These are phyloP conservation scores for Drosophila nigromelanica DNA, from an alignment of 1,140 invertebrate genomes.

Conservation along the genomic window DNA sequence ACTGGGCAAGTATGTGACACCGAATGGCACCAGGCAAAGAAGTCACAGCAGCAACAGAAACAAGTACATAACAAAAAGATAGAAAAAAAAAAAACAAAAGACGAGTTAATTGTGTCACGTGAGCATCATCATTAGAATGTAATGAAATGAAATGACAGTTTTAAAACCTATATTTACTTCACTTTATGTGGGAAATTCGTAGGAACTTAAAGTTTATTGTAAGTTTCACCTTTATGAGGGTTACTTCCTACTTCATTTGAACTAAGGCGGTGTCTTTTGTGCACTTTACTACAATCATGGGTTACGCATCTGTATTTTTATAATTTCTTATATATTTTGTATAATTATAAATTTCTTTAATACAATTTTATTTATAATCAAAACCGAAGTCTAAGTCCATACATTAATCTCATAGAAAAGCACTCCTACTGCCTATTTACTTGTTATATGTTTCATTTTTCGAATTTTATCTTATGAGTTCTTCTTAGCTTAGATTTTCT, in stretches of 20 bases:
- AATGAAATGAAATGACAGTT: slow-evolving; percentile 10
- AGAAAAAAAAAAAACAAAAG: too few species aligned
- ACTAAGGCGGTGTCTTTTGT: neutral
- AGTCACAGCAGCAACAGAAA: slow-evolving; percentile 1
- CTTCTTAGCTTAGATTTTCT: neutral
- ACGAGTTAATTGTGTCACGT: slow-evolving; percentile 38
- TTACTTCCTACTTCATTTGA: neutral
- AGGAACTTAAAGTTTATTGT: neutral
- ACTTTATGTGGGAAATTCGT: slow-evolving; percentile 7
- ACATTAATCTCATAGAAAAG: too few species aligned
- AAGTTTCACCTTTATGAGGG: neutral
- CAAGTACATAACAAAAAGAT: slow-evolving; percentile 1
- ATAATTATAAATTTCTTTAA: too few species aligned
- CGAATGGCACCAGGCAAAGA: slow-evolving; percentile 20
- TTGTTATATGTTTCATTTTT: too few species aligned
- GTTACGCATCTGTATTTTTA: too few species aligned
- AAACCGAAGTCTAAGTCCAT: neutral
- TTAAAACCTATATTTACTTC: slow-evolving; percentile 3
- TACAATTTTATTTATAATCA: too few species aligned
- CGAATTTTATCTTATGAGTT: neutral
- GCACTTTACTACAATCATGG: too few species aligned
- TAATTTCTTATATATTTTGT: too few species aligned
- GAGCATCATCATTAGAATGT: slow-evolving; percentile 49
- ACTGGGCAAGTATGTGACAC: slow-evolving; percentile 57
- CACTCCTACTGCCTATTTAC: too few species aligned